Conservation (phyloP, 1,140 invertebrate species). For the Trachymyrmex septentrionalis region DNA sequence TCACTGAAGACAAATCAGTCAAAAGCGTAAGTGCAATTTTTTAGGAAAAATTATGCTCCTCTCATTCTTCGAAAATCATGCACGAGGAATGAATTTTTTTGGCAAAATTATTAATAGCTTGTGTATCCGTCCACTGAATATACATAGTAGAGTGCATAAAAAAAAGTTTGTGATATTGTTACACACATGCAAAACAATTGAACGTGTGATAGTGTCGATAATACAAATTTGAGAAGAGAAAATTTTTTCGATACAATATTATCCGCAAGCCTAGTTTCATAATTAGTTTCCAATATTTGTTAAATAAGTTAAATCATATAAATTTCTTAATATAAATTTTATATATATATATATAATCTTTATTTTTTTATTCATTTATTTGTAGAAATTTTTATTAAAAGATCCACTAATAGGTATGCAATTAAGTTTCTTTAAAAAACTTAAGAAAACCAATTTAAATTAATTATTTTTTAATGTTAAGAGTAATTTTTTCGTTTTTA, state of each 20-base stretch:
- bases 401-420: background rate
- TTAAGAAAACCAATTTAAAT: background rate
- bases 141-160: conserved; percentile 60
- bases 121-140: conserved; percentile 74
- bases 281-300: conserved; percentile 27
- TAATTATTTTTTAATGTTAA: background rate
- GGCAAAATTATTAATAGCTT: conserved; percentile 69
- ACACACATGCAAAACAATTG: conserved; percentile 31
- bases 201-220: conserved; percentile 48
- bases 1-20: conserved; percentile 22
- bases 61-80: conserved; percentile 38
- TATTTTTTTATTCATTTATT: conserved; percentile 9
- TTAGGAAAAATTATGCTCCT: conserved; percentile 5
- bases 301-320: background rate
- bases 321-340: background rate
- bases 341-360: background rate
- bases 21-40: background rate
- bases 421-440: background rate
- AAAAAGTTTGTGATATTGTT: conserved; percentile 44
- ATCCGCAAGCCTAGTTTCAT: conserved; percentile 1
- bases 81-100: conserved; percentile 38
- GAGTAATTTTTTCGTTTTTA: background rate
- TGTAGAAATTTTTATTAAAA: conserved; percentile 11
- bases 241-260: conserved; percentile 17
- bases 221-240: conserved; percentile 17